Evolutionary conservation across 2,113 vertebrate species (phyloP), one percentile per base, ranked within the genome.

Genomic region (Sialia sialis): DNA sequence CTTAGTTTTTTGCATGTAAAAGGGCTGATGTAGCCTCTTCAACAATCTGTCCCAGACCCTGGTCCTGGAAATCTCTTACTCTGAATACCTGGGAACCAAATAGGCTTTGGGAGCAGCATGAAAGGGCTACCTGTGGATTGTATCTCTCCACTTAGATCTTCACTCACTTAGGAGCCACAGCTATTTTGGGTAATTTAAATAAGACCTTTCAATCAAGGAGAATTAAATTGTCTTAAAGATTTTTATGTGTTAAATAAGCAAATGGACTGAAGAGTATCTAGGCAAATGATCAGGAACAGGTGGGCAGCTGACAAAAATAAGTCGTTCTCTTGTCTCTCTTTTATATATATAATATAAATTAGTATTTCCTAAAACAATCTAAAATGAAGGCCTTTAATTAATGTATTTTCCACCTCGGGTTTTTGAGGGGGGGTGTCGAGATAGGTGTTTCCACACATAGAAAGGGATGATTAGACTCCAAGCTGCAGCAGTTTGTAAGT

Each of bases 391-490:
- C 5, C 27, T 78, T 78, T 82, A 52, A 63, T 66, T 22, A 89
- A 86, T 6, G 4, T 21, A 49, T 78, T 89, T 90, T 78, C 6
- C 8, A 52, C 8, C 22, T 29, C 22, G 16, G 0, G 14, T 27
- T 84, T n/a, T 1, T 8, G 13, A 1, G 2, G 26, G 6, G 3
- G 6, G 6, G 29, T 12, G 25, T 48, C 34, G 39, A 44, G 38
- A 34, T 51, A 17, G 8, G 38, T 80, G 29, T 52, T 90, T 54
- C 29, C 39, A 59, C 4, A 21, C 34, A 46, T 4, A 63, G 43
- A 72, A 68, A 60, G 16, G 44, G 52, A 63, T 64, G 5, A 68
- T 72, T 48, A 41, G 38, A 67, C 13, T 43, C 43, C 18, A 23
- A 84, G 52, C 11, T 81, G 82, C 32, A 75, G 48, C n/a, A 67